These are phyloP conservation scores for Bolinopsis microptera DNA, from an alignment of 37 sponge, comb jelly and placozoan species.

Conservation along the genomic window DNA sequence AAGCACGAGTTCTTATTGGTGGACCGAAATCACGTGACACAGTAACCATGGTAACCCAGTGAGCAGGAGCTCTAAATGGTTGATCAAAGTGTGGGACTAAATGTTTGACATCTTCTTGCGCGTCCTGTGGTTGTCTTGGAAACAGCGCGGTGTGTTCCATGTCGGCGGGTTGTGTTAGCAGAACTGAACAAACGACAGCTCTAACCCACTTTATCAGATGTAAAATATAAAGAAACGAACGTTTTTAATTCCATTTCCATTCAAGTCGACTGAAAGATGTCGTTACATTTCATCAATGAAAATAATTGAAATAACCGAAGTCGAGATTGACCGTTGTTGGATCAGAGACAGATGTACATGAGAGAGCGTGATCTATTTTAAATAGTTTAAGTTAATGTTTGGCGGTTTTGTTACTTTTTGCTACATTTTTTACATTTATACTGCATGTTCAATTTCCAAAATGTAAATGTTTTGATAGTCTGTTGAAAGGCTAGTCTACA, in stretches of 20 bases:
- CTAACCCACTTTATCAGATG: background rate
- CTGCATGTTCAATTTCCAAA: conserved; percentile 56
- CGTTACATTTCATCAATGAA: too few relatives aligned
- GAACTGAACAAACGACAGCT: background rate
- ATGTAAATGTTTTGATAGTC: conserved; percentile 25
- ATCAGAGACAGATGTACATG: background rate
- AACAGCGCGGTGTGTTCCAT: too few relatives aligned
- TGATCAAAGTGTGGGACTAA: too few relatives aligned
- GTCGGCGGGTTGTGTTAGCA: too few relatives aligned
- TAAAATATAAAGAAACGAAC: background rate
- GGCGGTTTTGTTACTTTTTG: conserved; percentile 60
- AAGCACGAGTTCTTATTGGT: background rate
- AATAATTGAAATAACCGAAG: background rate
- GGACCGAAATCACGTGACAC: background rate
- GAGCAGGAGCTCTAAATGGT: background rate
- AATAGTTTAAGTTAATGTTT: background rate
- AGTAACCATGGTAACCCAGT: too few relatives aligned
- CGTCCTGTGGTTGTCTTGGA: too few relatives aligned
- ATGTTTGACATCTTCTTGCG: too few relatives aligned
- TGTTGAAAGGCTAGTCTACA: background rate
- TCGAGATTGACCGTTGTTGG: too few relatives aligned
- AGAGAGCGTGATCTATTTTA: background rate
- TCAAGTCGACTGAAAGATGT: too few relatives aligned
- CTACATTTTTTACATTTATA: conserved; percentile 62
- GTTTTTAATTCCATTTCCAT: too few relatives aligned